Evolutionary conservation across 2,113 vertebrate species (phyloP), one percentile per base, ranked within the genome.

Genomic region (Platycercus adscitus): DNA sequence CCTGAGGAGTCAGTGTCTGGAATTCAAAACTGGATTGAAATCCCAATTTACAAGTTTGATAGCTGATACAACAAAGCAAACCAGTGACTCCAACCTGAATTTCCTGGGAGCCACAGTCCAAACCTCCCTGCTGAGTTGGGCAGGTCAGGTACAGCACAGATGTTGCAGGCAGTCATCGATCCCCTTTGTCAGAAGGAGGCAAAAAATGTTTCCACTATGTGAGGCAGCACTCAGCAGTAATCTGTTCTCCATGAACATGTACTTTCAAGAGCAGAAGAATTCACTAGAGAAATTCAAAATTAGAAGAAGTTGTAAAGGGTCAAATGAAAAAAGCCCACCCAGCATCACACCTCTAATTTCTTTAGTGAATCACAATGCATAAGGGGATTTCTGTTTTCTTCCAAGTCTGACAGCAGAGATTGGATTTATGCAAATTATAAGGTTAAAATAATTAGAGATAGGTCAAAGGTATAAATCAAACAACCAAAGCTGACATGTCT

Each of bases 381-480:
- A 72, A 66, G 72, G 87, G 91, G 85, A 97, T 96, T 94, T 86
- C 92, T 90, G 58, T 82, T 91, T 79, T 95, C 90, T 92, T 94
- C 93, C 68, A 94, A 49, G 94, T 83, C 87, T 97, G 96, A 97
- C 94, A 94, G 91, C 91, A 95, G 75, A 94, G 93, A 97, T 97
- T 97, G 96, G 95, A 97, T 97, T 97, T 97, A 97, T 97, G 96
- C 92, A 97, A 97, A 97, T 97, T 81, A 64, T 95, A 95, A 97
- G 89, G 94, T 97, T 97, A 97, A 97, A 97, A 97, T 97, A 97
- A 97, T 97, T 97, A 97, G 76, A 96, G 82, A 95, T 95, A 97
- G 96, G 96, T 96, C 89, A 93, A 96, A 97, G 79, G 94, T 97
- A 95, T 97, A 97, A 97, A 96, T 96, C 91, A 97, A 96, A 94